phyloP scores from a whole-genome alignment of 1,140 invertebrate genomes.

The Pseudomyrmex sp. region DNA sequence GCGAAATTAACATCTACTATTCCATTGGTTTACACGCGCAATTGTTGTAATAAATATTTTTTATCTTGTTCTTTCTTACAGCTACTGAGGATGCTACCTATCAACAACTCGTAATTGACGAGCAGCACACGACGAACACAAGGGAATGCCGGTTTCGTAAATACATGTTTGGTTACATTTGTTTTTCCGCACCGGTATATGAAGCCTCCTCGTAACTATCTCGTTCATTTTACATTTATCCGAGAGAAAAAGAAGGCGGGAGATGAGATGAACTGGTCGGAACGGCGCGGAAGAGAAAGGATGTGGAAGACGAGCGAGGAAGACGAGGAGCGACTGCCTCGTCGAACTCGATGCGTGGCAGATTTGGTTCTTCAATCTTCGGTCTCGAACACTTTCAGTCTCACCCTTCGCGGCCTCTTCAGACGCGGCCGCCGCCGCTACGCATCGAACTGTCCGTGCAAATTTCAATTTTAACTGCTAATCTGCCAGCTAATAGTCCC shows the following conservation, averaged over 20 bases:
- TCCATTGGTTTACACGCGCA: too few relatives aligned
- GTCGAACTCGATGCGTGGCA: conserved; percentile 82
- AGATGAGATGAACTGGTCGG: conserved; percentile 25
- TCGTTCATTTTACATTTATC: conserved; percentile 82
- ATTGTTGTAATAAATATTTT: too few relatives aligned
- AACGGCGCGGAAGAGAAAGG: conserved; percentile 17
- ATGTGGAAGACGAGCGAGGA: conserved; percentile 38
- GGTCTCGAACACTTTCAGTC: conserved; percentile 60
- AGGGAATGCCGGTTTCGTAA: not conserved
- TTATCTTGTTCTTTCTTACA: not conserved
- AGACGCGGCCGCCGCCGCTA: conserved; percentile 74
- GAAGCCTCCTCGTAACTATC: conserved; percentile 76
- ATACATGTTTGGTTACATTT: conserved; percentile 22
- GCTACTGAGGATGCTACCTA: not conserved
- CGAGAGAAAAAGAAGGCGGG: conserved; percentile 23
- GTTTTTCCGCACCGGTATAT: conserved; percentile 67
- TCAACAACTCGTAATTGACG: conserved; percentile 37
- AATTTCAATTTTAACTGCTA: conserved; percentile 86
- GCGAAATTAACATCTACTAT: too few relatives aligned
- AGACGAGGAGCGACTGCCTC: conserved; percentile 63
- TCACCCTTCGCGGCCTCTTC: conserved; percentile 72
- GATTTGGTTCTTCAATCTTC: conserved; percentile 84
- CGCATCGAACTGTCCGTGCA: conserved; percentile 85
- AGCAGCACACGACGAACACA: conserved; percentile 13
- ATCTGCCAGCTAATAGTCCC: conserved; percentile 84